Percentiles rank a stretch among this genome's conserved stretches.
Evolutionary conservation across 2,888 invertebrate species (phyloP).

Genomic region (Ernsta delagoae): DNA sequence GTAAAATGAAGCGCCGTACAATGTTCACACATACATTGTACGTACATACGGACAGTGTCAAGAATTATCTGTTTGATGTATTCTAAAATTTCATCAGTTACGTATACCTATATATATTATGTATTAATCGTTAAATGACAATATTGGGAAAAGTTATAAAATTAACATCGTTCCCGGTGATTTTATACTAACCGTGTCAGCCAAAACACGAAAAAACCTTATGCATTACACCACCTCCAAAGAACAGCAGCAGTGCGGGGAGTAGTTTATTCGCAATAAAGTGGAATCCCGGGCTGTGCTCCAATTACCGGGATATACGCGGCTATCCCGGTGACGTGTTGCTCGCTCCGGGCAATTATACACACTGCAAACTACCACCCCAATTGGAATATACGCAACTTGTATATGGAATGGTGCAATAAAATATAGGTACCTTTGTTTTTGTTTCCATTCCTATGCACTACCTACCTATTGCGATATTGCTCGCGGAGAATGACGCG

Average conservation of each 20-base stretch:
- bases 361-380: conserved; percentile 68
- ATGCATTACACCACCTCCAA: conserved; percentile 50
- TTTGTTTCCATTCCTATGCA: conserved; percentile 18
- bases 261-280: conserved; percentile 84
- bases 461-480: neutral
- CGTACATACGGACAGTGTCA: no score
- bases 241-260: conserved; percentile 74
- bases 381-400: conserved; percentile 49
- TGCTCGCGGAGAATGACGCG: neutral
- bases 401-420: conserved; percentile 24
- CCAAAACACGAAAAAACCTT: conserved; percentile 22
- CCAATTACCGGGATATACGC: conserved; percentile 84
- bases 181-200: no score
- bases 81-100: no score
- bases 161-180: no score
- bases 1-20: no score
- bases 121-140: no score
- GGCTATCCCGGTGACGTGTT: conserved; percentile 81
- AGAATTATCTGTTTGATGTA: no score
- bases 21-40: no score
- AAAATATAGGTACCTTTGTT: conserved; percentile 25
- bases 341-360: conserved; percentile 77
- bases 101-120: no score
- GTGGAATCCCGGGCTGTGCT: conserved; percentile 81
- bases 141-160: no score